Evolutionary conservation across 2,113 vertebrate species (phyloP).

Genomic region (Vulpes vulpes): DNA sequence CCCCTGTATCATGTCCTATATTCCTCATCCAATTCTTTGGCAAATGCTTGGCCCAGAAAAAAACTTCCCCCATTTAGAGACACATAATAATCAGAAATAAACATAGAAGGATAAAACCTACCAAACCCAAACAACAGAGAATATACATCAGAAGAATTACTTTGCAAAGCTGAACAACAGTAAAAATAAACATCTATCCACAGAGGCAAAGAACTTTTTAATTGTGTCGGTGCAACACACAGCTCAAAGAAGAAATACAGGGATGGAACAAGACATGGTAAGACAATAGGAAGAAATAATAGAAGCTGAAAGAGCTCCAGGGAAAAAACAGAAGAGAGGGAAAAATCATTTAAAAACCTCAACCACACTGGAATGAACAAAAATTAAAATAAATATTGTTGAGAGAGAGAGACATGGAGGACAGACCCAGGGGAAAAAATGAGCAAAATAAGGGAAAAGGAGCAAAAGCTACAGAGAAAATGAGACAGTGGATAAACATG

Average conservation of each 20-base stretch:
- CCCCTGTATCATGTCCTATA: neutral
- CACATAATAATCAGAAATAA: neutral
- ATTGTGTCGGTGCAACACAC: neutral
- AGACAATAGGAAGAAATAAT: neutral
- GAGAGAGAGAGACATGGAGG: neutral
- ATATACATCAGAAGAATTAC: neutral
- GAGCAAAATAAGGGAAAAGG: neutral
- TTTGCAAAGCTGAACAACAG: neutral
- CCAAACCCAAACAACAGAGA: neutral
- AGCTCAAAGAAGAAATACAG: neutral
- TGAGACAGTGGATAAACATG: neutral
- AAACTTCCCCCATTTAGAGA: neutral
- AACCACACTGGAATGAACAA: neutral
- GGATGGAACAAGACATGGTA: neutral
- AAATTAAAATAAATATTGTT: slow-evolving; percentile 1
- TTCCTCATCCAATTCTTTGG: neutral
- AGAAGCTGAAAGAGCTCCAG: neutral
- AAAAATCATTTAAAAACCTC: neutral
- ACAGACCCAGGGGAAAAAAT: neutral
- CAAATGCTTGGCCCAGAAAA: neutral
- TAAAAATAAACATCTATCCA: neutral
- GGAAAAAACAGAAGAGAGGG: neutral
- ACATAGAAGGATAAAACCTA: neutral
- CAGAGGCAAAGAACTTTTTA: neutral
- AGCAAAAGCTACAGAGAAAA: neutral